These are phyloP conservation scores for Achroia grisella DNA, from an alignment of 1,140 invertebrate genomes.

Conservation along the genomic window DNA sequence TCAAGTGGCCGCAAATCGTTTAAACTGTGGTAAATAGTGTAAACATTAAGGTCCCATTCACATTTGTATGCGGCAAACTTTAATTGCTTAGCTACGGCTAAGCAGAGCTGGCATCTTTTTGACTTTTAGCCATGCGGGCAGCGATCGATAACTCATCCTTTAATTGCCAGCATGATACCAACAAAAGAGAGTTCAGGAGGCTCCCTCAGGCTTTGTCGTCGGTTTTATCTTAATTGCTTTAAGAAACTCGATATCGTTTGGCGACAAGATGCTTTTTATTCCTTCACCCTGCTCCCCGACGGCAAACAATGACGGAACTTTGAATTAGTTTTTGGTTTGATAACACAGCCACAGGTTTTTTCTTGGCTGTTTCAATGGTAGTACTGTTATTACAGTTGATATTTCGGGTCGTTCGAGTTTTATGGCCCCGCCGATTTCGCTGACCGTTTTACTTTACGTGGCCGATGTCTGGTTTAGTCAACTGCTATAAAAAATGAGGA, in stretches of 20 bases:
- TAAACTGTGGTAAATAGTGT: too few species aligned
- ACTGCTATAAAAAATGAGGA: too few species aligned
- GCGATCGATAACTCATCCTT: slow-evolving; percentile 15
- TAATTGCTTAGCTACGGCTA: too few species aligned
- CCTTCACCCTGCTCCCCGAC: slow-evolving; percentile 23
- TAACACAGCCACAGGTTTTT: slow-evolving; percentile 31
- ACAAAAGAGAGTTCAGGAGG: slow-evolving; percentile 30
- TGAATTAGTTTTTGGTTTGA: slow-evolving; percentile 52
- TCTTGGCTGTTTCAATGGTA: slow-evolving; percentile 26
- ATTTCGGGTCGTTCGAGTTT: slow-evolving; percentile 29
- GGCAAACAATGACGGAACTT: slow-evolving; percentile 48
- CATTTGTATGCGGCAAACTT: too few species aligned
- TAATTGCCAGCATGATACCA: slow-evolving; percentile 45
- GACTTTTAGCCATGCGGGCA: slow-evolving; percentile 4
- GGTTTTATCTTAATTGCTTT: slow-evolving; percentile 60
- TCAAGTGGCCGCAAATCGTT: too few species aligned
- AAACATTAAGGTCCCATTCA: too few species aligned
- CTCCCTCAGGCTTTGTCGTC: slow-evolving; percentile 33
- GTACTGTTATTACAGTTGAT: slow-evolving; percentile 29
- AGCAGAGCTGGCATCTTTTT: too few species aligned
- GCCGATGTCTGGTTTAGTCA: too few species aligned
- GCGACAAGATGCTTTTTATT: slow-evolving; percentile 52
- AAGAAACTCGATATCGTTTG: slow-evolving; percentile 56
- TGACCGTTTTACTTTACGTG: too few species aligned
- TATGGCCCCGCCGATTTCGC: slow-evolving; percentile 4